Base-by-base conservation (phyloP, 2,113 vertebrate species). In the Sturnira hondurensis region DNA sequence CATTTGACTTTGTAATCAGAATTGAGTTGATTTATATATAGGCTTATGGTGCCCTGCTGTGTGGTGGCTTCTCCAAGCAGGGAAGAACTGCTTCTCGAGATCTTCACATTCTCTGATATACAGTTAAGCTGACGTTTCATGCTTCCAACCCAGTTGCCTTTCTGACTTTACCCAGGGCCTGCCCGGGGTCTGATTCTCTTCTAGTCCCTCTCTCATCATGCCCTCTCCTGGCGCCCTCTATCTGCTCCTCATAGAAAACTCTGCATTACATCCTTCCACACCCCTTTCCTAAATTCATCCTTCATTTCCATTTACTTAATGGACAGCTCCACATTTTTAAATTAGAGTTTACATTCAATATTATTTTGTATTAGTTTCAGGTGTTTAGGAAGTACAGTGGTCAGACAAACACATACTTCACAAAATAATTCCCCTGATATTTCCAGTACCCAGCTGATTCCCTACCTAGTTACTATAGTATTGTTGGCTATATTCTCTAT, bases 11-110 rank as follows among this genome's bases (percentile, higher is more conserved):
- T 96, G 80, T 91, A 94, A 97, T 93, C 97, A 88, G 43, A 33
- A 56, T 93, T 97, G 96, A 98, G 97, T 86, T 96, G 96, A 96
- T 96, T 94, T 93, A 91, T 43, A 84, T 93, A 91, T 43, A 84
- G 70, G 17, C 47, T 93, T 65, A 17, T 2, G 3, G 19, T 92
- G 63, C n/a, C 89, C 61, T 67, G 45, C 68, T 71, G 56, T 43
- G 80, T 45, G 91, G 31, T 71, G 83, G 14, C 41, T 97, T 86
- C 68, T 86, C 43, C 52, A 87, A 33, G 12, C 33, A 89, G 38
- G 63, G 88, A 28, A 70, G 41, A 61, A 95, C n/a, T 84, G n/a
- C n/a, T 78, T 28, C 68, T 86, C 26, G n/a, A 54, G 41, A 86
- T 43, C 11, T 41, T 93, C 77, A 54, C 78, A 70, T 58, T 91